Evolutionary conservation across 2,113 vertebrate genomes (phyloP).

Genomic region (Tricholaema leucomelas): DNA sequence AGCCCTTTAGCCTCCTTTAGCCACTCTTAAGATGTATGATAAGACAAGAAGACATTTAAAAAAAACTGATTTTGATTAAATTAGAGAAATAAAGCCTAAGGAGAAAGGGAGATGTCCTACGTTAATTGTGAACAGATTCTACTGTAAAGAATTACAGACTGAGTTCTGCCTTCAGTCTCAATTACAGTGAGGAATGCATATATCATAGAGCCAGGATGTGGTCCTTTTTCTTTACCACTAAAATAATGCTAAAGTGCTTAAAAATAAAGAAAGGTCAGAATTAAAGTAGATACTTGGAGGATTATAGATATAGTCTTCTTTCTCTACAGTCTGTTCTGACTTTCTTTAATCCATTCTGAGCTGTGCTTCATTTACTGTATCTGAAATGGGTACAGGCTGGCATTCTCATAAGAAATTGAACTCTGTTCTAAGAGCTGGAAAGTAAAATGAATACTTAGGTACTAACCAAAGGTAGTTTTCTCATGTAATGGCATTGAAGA

Average conservation of each 20-base stretch:
- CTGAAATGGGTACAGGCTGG: neutral
- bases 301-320: neutral
- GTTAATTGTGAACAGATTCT: neutral
- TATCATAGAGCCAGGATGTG: neutral
- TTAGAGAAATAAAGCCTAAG: conserved; percentile 6
- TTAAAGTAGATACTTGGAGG: neutral
- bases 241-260: neutral
- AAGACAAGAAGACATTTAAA: neutral
- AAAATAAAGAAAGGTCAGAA: neutral
- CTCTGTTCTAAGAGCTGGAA: neutral
- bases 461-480: neutral
- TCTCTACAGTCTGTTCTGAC: neutral
- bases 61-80: neutral
- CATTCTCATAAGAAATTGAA: neutral
- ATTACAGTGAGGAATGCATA: neutral
- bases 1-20: too few species aligned
- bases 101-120: neutral
- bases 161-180: neutral
- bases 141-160: neutral
- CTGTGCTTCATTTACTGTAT: neutral
- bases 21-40: too few species aligned
- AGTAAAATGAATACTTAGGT: neutral
- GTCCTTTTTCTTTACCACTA: neutral
- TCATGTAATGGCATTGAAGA: neutral
- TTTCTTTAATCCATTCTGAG: conserved; percentile 6